Evolutionary conservation across 1,140 invertebrate genomes (phyloP).

Genomic region (Cheumatopsyche charites): DNA sequence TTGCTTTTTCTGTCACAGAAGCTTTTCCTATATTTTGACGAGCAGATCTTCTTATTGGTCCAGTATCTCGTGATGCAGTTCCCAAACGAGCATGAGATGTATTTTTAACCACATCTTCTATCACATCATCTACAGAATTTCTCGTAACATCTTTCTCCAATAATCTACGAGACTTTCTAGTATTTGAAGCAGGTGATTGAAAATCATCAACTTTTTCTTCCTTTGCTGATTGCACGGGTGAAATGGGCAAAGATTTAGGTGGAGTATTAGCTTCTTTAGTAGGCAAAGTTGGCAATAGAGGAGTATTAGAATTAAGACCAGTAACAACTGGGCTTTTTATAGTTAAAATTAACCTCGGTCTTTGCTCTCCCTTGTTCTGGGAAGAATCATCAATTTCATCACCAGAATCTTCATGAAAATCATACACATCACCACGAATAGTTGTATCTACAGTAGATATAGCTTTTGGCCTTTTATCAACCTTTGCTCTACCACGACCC

Average conservation of each 20-base stretch:
- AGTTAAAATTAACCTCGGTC: conserved; percentile 77
- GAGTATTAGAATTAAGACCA: conserved; percentile 53
- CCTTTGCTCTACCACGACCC: conserved; percentile 61
- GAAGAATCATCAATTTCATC: conserved; percentile 65
- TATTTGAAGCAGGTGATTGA: conserved; percentile 65
- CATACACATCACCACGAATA: conserved; percentile 75
- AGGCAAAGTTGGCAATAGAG: conserved; percentile 23
- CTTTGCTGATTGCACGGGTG: conserved; percentile 53
- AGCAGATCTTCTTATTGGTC: conserved; percentile 53
- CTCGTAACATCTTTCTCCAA: conserved; percentile 76
- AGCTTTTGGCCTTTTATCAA: conserved; percentile 64
- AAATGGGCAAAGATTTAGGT: conserved; percentile 26
- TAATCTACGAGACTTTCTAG: conserved; percentile 78
- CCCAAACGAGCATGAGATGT: conserved; percentile 51
- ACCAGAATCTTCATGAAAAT: conserved; percentile 83
- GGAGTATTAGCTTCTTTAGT: conserved; percentile 42
- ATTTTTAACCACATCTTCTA: conserved; percentile 83
- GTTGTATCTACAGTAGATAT: conserved; percentile 55
- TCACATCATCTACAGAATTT: conserved; percentile 81
- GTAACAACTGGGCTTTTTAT: conserved; percentile 72
- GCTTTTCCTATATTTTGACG: conserved; percentile 54
- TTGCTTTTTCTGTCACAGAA: conserved; percentile 51
- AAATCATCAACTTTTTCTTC: conserved; percentile 70
- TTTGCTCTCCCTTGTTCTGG: conserved; percentile 60
- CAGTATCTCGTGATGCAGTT: conserved; percentile 49